Conservation (phyloP, 2,797 vertebrate species). For the Sphaeramia orbicularis region DNA sequence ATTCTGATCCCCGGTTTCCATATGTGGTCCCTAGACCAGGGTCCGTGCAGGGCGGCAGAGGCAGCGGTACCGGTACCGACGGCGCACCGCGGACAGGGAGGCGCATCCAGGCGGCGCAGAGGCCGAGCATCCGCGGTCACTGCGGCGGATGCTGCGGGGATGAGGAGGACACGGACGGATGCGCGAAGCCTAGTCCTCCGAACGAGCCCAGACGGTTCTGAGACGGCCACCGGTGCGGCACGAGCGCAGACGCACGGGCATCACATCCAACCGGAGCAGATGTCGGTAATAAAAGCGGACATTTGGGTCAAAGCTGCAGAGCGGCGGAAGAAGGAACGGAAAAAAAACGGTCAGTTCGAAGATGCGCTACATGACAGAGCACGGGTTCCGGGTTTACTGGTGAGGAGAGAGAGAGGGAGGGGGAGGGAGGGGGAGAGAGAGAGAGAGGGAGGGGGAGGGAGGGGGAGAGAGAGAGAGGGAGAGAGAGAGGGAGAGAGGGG, state of each 20-base stretch:
- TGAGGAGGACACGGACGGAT: constrained; percentile 56
- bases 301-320: constrained; percentile 20
- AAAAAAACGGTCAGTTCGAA: constrained; percentile 51
- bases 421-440: constrained; percentile 62
- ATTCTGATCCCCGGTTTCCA: constrained; percentile 88
- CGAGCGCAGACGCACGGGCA: constrained; percentile 67
- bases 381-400: constrained; percentile 69
- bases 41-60: constrained; percentile 59
- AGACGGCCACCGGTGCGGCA: constrained; percentile 69
- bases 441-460: constrained; percentile 67
- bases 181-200: constrained; percentile 61
- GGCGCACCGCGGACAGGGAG: constrained; percentile 71
- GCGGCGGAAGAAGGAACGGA: constrained; percentile 37
- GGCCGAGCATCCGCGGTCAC: constrained; percentile 83
- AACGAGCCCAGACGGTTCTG: constrained; percentile 65
- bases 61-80: constrained; percentile 70
- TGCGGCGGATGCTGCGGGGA: constrained; percentile 74
- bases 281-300: constrained; percentile 27
- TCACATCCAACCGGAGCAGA: constrained; percentile 51
- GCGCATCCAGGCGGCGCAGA: constrained; percentile 79
- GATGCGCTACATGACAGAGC: constrained; percentile 74
- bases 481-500: constrained; percentile 62
- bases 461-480: too few species aligned
- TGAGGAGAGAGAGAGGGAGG: constrained; percentile 81
- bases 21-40: constrained; percentile 82